Base-by-base conservation (phyloP, 2,888 invertebrate genomes). In the Netelia inedita region DNA sequence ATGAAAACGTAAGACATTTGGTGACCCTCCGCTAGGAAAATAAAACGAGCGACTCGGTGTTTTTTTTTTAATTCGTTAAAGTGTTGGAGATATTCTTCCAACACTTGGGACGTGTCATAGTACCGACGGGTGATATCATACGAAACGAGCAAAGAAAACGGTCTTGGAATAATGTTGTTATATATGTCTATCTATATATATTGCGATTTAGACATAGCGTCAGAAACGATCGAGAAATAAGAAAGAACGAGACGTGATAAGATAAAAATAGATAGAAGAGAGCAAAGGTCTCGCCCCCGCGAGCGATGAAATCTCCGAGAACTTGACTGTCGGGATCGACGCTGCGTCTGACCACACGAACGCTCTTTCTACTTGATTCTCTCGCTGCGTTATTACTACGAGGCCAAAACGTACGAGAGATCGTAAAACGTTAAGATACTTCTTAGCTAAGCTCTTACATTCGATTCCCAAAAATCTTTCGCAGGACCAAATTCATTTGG, bases 291-390 rank as follows among this genome's bases (percentile, higher is more conserved):
- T 79, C 79, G 72, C 78, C 61, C 69, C 65, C 63, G 72, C 82
- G 81, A 69, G 81, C 85, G 85, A 82, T 85, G 85, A 85, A 85
- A 85, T 85, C 85, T 85, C 85, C 85, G 72, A 81, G 76, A 82
- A 79, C 35, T 65, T 80, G 76, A 78, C 71, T 79, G 23, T 72
- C 46, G 71, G 74, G 71, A 75, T 74, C 61, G 65, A 78, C 68
- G 71, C 69, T 55, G n/a, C 59, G 85, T 85, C 79, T 72, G 85
- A 85, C 85, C 82, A 61, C 28, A 71, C 66, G 35, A 63, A 10
- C 55, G 82, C 55, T 79, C 10, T 28, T 79, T 57, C 71, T 43
- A 85, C 85, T 85, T 66, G 35, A 43, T 46, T 61, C 46, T 23
- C 46, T 55, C 76, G 35, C 46, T 23, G n/a, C 61, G 19, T 72